These are phyloP conservation scores for Empis livida DNA, from an alignment of 2,888 invertebrate species.

Conservation along the genomic window DNA sequence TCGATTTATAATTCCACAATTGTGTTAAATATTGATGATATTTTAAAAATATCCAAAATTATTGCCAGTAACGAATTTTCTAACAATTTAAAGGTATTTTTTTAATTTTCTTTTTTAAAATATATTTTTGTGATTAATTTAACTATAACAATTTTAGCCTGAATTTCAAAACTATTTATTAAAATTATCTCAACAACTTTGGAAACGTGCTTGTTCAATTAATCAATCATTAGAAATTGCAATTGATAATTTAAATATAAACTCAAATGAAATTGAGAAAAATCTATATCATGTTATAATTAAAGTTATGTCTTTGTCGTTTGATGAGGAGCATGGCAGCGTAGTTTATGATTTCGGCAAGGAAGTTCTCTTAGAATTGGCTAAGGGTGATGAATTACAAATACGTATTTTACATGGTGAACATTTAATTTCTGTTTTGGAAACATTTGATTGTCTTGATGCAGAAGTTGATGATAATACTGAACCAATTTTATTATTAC, in stretches of 20 bases:
- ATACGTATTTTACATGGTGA: constrained; percentile 22
- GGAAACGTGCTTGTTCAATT: not conserved
- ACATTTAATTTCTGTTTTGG: constrained; percentile 21
- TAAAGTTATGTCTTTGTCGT: constrained; percentile 27
- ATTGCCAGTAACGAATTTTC: constrained; percentile 23
- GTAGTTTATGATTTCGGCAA: constrained; percentile 14
- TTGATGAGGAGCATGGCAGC: constrained; percentile 13
- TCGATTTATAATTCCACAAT: constrained; percentile 23
- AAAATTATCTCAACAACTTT: constrained; percentile 18
- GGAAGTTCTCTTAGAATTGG: constrained; percentile 18
- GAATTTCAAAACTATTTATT: constrained; percentile 25
- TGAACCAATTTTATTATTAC: constrained; percentile 28
- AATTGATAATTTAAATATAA: constrained; percentile 7
- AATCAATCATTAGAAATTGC: constrained; percentile 5
- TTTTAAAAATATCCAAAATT: constrained; percentile 20
- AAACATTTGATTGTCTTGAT: constrained; percentile 27
- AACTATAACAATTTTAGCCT: constrained; percentile 13
- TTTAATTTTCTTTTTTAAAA: not conserved
- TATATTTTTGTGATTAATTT: not conserved
- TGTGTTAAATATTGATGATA: constrained; percentile 18
- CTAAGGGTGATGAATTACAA: constrained; percentile 11
- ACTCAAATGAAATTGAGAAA: constrained; percentile 13
- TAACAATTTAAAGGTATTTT: constrained; percentile 19
- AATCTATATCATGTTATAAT: constrained; percentile 24
- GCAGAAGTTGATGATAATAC: constrained; percentile 24